Conservation (phyloP, 2,888 invertebrate species). For the Cephus spinipes region DNA sequence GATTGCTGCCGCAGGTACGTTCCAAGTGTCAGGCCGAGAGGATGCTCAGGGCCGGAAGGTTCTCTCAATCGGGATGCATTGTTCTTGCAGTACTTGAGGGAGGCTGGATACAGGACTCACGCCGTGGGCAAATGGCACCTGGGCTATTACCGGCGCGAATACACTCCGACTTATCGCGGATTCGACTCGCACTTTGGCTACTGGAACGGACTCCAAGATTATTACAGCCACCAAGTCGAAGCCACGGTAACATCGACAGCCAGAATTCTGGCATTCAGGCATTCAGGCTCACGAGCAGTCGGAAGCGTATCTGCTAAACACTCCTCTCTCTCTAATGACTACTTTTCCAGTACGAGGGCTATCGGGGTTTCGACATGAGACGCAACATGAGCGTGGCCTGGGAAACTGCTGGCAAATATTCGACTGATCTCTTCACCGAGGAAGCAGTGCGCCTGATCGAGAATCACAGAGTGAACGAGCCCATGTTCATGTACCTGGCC, state of each 20-base stretch:
- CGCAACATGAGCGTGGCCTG: conserved; percentile 71
- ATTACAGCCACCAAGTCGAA: conserved; percentile 74
- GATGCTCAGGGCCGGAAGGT: no score
- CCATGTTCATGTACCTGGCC: conserved; percentile 78
- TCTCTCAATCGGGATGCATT: no score
- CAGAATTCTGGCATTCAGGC: conserved; percentile 11
- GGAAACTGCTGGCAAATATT: conserved; percentile 72
- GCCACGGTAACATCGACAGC: conserved; percentile 63
- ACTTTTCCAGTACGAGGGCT: conserved; percentile 53
- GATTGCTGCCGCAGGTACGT: conserved; percentile 74
- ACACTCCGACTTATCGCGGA: conserved; percentile 80
- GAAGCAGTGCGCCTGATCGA: conserved; percentile 74
- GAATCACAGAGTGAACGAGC: conserved; percentile 65
- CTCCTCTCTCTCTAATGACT: no score
- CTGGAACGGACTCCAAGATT: conserved; percentile 81
- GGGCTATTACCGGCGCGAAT: conserved; percentile 80
- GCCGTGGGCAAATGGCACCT: conserved; percentile 94
- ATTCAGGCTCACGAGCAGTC: not conserved
- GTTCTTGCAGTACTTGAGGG: conserved; percentile 69
- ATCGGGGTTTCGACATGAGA: conserved; percentile 73
- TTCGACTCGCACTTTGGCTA: conserved; percentile 86
- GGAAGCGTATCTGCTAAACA: no score
- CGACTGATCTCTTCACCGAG: conserved; percentile 76
- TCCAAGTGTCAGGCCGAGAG: not conserved
- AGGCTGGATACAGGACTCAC: conserved; percentile 81